These are phyloP conservation scores for Drosophila novamexicana DNA, from an alignment of 1,140 invertebrate genomes.

Conservation along the genomic window DNA sequence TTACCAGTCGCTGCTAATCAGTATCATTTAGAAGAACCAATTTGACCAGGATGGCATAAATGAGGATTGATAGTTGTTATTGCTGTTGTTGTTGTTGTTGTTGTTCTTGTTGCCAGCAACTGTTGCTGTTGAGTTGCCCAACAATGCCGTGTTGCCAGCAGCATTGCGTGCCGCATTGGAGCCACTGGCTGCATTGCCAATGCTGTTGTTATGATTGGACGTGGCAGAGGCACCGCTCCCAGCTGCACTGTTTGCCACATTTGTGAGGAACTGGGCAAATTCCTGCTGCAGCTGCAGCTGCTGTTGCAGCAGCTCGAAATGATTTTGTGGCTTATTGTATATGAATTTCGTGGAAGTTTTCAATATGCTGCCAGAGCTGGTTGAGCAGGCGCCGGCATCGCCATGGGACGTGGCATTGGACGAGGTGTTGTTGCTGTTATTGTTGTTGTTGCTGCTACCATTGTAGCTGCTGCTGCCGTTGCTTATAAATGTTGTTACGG, in stretches of 20 bases:
- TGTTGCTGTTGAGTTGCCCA: conserved; percentile 15
- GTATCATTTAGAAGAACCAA: conserved; percentile 69
- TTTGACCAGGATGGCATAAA: conserved; percentile 73
- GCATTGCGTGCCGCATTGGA: conserved; percentile 17
- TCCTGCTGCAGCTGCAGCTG: conserved; percentile 79
- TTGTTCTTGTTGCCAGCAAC: conserved; percentile 36
- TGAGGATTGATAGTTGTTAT: conserved; percentile 49
- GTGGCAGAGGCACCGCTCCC: conserved; percentile 3
- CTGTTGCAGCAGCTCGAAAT: conserved; percentile 76
- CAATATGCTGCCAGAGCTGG: conserved; percentile 54
- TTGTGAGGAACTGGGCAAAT: conserved; percentile 80
- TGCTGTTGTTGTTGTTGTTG: conserved; percentile 47
- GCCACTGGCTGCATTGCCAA: conserved; percentile 13
- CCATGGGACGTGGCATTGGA: conserved; percentile 25
- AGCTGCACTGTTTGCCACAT: conserved; percentile 70
- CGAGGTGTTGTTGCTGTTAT: conserved; percentile 14
- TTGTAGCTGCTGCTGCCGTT: conserved; percentile 12
- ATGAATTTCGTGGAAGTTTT: conserved; percentile 81
- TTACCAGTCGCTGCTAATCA: not conserved
- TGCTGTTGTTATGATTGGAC: conserved; percentile 26
- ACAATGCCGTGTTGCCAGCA: conserved; percentile 2
- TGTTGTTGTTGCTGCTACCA: conserved; percentile 18
- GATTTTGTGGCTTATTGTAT: conserved; percentile 81
- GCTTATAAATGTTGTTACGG: conserved; percentile 8
- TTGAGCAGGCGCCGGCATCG: conserved; percentile 36